Evolutionary conservation across 2,113 vertebrate genomes (phyloP).

Genomic region (Poicephalus gulielmi): DNA sequence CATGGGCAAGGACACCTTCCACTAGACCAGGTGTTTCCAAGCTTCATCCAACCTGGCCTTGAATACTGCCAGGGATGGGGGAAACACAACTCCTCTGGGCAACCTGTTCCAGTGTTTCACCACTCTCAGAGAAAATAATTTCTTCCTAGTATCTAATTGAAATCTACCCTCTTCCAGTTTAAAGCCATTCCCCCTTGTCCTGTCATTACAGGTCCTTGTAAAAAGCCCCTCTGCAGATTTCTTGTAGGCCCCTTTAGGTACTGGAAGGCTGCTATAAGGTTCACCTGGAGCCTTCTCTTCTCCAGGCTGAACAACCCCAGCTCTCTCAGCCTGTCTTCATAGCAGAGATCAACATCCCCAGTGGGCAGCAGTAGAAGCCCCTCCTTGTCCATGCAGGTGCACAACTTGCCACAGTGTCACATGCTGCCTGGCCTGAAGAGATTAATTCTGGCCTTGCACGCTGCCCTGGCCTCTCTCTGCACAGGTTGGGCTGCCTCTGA

Average conservation of each 20-base stretch:
- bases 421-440: background rate
- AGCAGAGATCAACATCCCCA: background rate
- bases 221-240: background rate
- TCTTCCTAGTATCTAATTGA: background rate
- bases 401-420: rapidly evolving
- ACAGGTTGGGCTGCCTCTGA: background rate
- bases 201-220: background rate
- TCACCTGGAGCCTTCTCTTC: background rate
- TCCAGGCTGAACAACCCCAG: background rate
- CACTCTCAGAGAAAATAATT: background rate
- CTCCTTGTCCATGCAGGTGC: background rate
- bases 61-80: background rate
- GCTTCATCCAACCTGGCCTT: background rate
- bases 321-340: background rate
- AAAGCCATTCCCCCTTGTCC: background rate
- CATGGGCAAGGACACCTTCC: background rate
- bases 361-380: background rate
- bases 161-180: background rate
- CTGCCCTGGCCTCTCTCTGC: background rate
- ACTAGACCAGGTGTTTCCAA: background rate
- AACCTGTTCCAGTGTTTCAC: background rate
- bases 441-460: background rate
- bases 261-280: background rate
- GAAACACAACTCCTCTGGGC: background rate
- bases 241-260: background rate